Conservation (phyloP, 2,888 invertebrate genomes). For the Altica lythri region DNA sequence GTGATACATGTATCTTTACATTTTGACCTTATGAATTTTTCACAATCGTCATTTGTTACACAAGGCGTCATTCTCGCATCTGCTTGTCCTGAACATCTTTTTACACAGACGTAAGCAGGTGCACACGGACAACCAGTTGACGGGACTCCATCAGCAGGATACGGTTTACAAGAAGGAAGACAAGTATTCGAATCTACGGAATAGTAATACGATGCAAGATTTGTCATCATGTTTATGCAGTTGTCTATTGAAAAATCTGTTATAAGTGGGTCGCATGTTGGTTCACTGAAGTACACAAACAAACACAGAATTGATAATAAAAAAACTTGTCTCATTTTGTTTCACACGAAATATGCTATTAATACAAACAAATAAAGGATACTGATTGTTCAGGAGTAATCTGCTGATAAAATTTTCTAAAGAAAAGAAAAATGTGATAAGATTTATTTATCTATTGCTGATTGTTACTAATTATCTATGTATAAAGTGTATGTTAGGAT, state of each 20-base stretch:
- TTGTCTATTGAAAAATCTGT: conserved; percentile 39
- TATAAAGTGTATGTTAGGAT: too few species aligned
- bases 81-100: conserved; percentile 35
- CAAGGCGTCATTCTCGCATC: not conserved
- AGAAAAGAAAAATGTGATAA: too few species aligned
- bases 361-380: too few species aligned
- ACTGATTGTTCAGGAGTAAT: too few species aligned
- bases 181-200: conserved; percentile 24
- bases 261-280: conserved; percentile 26
- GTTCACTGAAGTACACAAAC: conserved; percentile 8
- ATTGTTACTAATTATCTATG: too few species aligned
- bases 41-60: conserved; percentile 18
- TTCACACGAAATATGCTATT: too few species aligned
- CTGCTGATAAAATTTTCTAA: too few species aligned
- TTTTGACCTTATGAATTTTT: conserved; percentile 3
- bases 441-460: too few species aligned
- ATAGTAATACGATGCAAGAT: conserved; percentile 28
- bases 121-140: conserved; percentile 42
- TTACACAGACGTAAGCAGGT: conserved; percentile 48
- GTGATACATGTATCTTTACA: conserved; percentile 26
- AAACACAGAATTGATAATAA: too few species aligned
- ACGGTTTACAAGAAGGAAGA: conserved; percentile 29
- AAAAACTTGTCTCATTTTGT: too few species aligned
- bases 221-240: conserved; percentile 32
- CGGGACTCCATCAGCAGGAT: conserved; percentile 27